A percentile compares a stretch with the other conserved stretches of the same genome.
Conservation (phyloP, 2,113 vertebrate genomes). For the Corynorhinus townsendii region DNA sequence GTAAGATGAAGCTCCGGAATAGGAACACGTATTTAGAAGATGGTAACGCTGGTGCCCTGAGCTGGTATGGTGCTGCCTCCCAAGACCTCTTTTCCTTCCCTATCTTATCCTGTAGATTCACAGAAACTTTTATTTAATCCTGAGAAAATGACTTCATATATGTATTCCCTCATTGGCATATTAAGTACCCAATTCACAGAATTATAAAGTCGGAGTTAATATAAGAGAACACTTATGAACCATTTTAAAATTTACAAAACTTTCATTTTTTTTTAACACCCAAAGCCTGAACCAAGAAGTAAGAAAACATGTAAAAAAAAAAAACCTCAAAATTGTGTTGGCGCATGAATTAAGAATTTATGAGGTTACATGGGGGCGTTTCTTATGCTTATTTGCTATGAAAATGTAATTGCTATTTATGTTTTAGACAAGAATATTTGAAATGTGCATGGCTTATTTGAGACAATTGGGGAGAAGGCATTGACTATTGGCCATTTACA, state of each 20-base stretch:
- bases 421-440: background rate
- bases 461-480: background rate
- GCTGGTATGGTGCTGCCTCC: background rate
- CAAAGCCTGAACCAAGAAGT: background rate
- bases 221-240: background rate
- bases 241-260: background rate
- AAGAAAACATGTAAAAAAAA: background rate
- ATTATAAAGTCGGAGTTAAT: background rate
- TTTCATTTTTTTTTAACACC: background rate
- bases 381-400: background rate
- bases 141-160: background rate
- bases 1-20: background rate
- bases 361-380: background rate
- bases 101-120: background rate
- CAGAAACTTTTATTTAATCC: background rate
- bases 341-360: background rate
- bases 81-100: background rate
- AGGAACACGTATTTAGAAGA: background rate
- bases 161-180: background rate
- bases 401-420: background rate
- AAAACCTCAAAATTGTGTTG: background rate
- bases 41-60: background rate
- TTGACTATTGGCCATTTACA: too few species aligned
- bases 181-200: background rate
- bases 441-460: background rate